Evolutionary conservation across 2,888 invertebrate genomes (phyloP), one percentile per base, ranked within the genome.

Genomic region (Heteromyza rotundicornis): DNA sequence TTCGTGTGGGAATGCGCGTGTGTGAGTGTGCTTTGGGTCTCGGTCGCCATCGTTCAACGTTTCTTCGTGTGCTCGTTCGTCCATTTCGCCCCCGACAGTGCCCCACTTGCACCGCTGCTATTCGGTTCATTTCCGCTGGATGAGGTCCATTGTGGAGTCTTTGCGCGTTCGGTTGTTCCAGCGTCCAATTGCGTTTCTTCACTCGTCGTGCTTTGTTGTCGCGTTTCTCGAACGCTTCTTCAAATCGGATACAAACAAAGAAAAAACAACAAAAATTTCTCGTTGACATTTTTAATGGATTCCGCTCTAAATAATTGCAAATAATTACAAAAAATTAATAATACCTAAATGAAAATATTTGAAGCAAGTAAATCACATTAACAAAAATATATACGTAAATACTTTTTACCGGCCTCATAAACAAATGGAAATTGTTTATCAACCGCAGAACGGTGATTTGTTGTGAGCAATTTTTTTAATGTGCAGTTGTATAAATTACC

Each of bases 141-240:
- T 58, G 50, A 62, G 68, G 66, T 65, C 66, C 66, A 68, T 66
- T 64, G n/a, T 66, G 64, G 63, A 59, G 60, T 64, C 57, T 66
- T 47, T n/a, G n/a, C n/a, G n/a, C 20, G 20, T 47, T 20, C 19
- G 3, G 47, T n/a, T n/a, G n/a, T 47, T 47, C 47, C 47, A 19
- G 47, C 65, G 62, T 70, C 68, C 68, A 70, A 70, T 69, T 67
- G 70, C 64, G 65, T 70, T 68, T 66, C 63, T 66, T 61, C 63
- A 66, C 62, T 68, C 68, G 64, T 68, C 69, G 71, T 62, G 66
- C 56, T 63, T 65, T 60, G 66, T 64, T 66, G 47, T 40, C 63
- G 63, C 61, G 24, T 54, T 20, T 40, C 53, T 19, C 51, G 64
- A 59, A 60, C 67, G 64, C 50, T 56, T 57, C 36, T 58, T 62